Evolutionary conservation across 2,797 vertebrate genomes (phyloP).

Genomic region (Cuniculus paca): DNA sequence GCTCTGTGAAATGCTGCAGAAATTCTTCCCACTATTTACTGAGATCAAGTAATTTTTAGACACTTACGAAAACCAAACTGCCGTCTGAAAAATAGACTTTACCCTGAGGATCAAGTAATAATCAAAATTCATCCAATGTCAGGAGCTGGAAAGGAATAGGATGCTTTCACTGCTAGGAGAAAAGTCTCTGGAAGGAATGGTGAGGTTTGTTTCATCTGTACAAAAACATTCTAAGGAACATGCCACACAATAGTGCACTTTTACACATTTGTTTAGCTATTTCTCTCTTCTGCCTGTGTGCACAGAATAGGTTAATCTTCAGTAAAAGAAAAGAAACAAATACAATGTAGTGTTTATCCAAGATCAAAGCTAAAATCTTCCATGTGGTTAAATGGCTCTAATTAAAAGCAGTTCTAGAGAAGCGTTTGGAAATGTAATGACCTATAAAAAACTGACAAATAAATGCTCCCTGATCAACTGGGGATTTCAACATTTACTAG

Average conservation of each 20-base stretch:
- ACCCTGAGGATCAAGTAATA: background rate
- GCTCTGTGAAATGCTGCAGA: background rate
- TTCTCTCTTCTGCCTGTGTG: background rate
- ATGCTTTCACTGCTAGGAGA: background rate
- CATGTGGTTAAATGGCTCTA: slow-evolving; percentile 57
- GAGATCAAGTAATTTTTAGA: background rate
- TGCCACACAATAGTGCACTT: background rate
- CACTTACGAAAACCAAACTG: background rate
- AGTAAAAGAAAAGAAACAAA: background rate
- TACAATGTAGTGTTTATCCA: background rate
- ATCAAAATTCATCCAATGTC: background rate
- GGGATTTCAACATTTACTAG: slow-evolving; percentile 42
- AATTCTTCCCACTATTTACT: background rate
- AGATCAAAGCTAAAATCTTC: slow-evolving; percentile 28
- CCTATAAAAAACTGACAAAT: slow-evolving; percentile 36
- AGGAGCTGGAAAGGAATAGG: background rate
- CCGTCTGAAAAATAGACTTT: slow-evolving; percentile 9
- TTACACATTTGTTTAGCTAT: background rate
- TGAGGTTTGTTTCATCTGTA: background rate
- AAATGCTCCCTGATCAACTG: slow-evolving; percentile 26
- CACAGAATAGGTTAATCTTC: background rate
- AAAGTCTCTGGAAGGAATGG: background rate
- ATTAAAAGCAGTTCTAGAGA: slow-evolving; percentile 57
- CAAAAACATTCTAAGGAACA: background rate
- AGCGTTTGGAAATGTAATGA: slow-evolving; percentile 58